These are phyloP conservation scores for Phalanger gymnotis DNA, from an alignment of 2,797 vertebrate species.

Conservation along the genomic window DNA sequence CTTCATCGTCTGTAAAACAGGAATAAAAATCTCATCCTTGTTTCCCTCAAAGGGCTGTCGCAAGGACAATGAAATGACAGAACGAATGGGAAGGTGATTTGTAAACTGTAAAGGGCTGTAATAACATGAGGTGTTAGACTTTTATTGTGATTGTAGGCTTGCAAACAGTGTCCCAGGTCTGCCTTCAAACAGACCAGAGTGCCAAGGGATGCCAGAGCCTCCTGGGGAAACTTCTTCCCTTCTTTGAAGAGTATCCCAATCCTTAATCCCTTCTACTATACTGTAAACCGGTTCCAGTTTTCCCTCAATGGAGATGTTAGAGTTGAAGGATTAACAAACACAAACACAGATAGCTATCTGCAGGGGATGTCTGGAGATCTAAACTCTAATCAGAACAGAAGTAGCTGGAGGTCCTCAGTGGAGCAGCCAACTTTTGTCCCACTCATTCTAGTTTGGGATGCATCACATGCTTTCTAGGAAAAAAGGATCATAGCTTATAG, in stretches of 20 bases:
- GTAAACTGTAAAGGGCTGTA: background rate
- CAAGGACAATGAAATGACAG: background rate
- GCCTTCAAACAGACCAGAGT: background rate
- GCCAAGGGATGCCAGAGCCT: background rate
- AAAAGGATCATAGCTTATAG: background rate
- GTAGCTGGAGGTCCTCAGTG: background rate
- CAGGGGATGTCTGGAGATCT: background rate
- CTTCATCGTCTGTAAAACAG: background rate
- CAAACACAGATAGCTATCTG: background rate
- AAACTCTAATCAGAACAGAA: background rate
- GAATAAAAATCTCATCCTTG: background rate
- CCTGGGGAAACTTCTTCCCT: background rate
- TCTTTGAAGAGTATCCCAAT: background rate
- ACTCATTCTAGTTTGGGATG: background rate
- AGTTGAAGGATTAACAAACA: background rate
- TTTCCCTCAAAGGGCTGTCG: background rate
- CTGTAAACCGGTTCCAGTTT: background rate
- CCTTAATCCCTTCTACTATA: background rate
- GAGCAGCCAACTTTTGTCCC: background rate
- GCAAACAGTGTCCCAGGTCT: background rate
- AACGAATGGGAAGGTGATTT: background rate
- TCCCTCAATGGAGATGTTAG: background rate
- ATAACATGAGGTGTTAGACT: background rate
- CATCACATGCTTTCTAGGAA: background rate
- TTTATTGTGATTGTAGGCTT: background rate